Evolutionary conservation across 2,888 invertebrate species (phyloP).

Genomic region (Teleiodes luculella): DNA sequence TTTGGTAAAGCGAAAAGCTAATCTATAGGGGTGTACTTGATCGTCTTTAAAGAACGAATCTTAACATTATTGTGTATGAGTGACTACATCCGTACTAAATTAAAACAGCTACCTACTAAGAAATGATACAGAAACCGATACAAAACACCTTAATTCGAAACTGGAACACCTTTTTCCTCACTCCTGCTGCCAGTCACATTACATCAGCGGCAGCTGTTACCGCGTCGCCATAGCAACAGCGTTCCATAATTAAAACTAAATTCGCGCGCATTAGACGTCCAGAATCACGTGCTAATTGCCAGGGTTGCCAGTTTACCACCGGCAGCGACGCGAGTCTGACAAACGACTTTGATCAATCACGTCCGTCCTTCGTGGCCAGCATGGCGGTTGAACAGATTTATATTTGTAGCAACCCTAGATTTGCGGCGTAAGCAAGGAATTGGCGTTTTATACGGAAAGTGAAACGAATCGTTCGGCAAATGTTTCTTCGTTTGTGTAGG

Average conservation of each 20-base stretch:
- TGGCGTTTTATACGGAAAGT: neutral
- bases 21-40: too few relatives aligned
- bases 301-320: slow-evolving; percentile 40
- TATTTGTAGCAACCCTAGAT: slow-evolving; percentile 60
- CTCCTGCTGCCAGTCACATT: neutral
- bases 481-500: neutral
- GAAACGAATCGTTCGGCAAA: neutral
- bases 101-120: too few relatives aligned
- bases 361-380: slow-evolving; percentile 63
- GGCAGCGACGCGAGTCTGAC: slow-evolving; percentile 71
- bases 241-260: slow-evolving; percentile 64
- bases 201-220: slow-evolving; percentile 9
- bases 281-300: slow-evolving; percentile 73
- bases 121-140: neutral
- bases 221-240: slow-evolving; percentile 31
- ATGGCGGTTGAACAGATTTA: slow-evolving; percentile 52
- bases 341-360: slow-evolving; percentile 77
- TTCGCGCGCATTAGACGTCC: slow-evolving; percentile 65
- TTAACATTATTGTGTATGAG: too few relatives aligned
- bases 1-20: too few relatives aligned
- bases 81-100: too few relatives aligned
- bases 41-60: too few relatives aligned
- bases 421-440: slow-evolving; percentile 9
- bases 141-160: neutral
- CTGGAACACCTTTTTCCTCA: slow-evolving; percentile 4